phyloP scores from a whole-genome alignment of 2,888 invertebrate genomes.

The Diaperis boleti region DNA sequence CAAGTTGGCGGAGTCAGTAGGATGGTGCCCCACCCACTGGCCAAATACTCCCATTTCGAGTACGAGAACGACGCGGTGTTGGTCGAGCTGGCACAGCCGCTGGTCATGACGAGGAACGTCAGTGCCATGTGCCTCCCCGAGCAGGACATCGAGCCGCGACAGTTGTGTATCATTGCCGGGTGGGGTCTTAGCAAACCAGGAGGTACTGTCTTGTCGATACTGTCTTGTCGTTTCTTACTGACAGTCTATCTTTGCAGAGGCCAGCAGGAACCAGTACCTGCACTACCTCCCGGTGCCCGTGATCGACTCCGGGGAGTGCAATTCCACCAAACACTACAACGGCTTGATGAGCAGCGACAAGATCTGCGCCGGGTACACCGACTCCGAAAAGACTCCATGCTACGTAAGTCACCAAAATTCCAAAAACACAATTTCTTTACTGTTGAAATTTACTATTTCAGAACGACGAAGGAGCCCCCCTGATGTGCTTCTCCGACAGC shows the following conservation, averaged over 20 bases:
- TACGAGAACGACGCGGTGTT: conserved; percentile 72
- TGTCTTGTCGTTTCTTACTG: conserved; percentile 4
- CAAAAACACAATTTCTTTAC: background rate
- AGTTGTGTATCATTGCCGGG: conserved; percentile 71
- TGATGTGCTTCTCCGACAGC: conserved; percentile 71
- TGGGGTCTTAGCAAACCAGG: conserved; percentile 70
- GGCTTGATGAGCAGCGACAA: conserved; percentile 70
- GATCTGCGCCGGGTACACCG: conserved; percentile 72
- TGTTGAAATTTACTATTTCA: conserved; percentile 59
- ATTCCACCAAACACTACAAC: conserved; percentile 73
- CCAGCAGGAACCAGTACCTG: conserved; percentile 67
- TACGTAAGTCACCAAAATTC: conserved; percentile 67
- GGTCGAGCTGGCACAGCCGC: conserved; percentile 68
- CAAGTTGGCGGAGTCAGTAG: conserved; percentile 62
- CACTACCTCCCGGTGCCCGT: conserved; percentile 70
- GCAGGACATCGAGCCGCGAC: conserved; percentile 66
- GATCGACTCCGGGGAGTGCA: conserved; percentile 70
- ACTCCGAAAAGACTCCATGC: conserved; percentile 70
- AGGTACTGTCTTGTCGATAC: conserved; percentile 56
- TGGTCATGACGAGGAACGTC: conserved; percentile 68
- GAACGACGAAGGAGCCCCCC: conserved; percentile 77
- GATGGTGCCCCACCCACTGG: conserved; percentile 70
- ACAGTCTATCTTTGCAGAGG: conserved; percentile 58
- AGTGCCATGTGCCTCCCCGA: conserved; percentile 72
- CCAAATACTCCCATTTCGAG: conserved; percentile 70